These are phyloP conservation scores for Caerostris darwini DNA, from an alignment of 1,140 invertebrate species.

Conservation along the genomic window DNA sequence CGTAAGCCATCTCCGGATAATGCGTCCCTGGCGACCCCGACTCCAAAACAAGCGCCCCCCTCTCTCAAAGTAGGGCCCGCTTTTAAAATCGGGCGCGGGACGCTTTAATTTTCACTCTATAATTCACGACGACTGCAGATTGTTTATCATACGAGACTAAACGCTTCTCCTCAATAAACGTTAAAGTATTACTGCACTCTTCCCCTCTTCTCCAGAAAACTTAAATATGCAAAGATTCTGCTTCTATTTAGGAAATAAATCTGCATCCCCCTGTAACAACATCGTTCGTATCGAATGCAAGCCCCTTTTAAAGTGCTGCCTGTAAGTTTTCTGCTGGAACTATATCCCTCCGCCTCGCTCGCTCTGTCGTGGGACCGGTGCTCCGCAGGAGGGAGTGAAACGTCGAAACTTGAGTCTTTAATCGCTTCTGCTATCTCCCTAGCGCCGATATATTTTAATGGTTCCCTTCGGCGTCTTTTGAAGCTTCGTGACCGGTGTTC, in stretches of 20 bases:
- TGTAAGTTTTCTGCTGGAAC: conserved; percentile 70
- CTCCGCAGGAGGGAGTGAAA: conserved; percentile 50
- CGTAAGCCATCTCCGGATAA: conserved; percentile 48
- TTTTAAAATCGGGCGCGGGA: conserved; percentile 57
- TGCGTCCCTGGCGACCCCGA: conserved; percentile 32
- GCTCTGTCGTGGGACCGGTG: conserved; percentile 58
- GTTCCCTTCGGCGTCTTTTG: conserved; percentile 77
- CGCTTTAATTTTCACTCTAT: conserved; percentile 74
- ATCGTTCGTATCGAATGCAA: conserved; percentile 65
- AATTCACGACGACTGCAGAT: conserved; percentile 65
- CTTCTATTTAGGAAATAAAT: conserved; percentile 72
- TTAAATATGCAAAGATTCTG: conserved; percentile 77
- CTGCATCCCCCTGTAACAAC: conserved; percentile 74
- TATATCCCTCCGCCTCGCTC: conserved; percentile 67
- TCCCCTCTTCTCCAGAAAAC: conserved; percentile 40
- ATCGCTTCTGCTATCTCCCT: conserved; percentile 76
- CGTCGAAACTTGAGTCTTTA: conserved; percentile 77
- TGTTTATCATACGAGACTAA: conserved; percentile 71
- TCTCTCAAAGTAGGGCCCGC: background rate
- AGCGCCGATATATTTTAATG: conserved; percentile 78
- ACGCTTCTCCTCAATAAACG: conserved; percentile 66
- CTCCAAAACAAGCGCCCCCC: conserved; percentile 31
- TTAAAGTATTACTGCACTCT: conserved; percentile 48
- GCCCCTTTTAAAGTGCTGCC: conserved; percentile 52
- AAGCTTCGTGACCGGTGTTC: conserved; percentile 77